These are phyloP conservation scores for Hoplodrina blanda DNA, from an alignment of 2,888 invertebrate genomes.

Conservation along the genomic window DNA sequence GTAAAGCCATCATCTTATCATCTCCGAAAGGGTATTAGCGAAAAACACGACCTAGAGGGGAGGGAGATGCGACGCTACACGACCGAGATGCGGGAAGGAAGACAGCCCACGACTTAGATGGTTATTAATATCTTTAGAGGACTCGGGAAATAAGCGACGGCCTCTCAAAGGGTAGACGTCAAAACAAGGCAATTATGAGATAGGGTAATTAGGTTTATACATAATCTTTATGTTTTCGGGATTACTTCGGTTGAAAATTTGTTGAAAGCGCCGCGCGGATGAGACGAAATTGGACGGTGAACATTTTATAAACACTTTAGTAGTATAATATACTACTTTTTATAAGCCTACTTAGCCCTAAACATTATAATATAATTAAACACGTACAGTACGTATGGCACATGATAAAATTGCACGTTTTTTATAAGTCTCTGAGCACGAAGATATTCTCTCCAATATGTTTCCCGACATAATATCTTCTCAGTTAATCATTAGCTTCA, in stretches of 20 bases:
- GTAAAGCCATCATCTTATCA: slow-evolving; percentile 90
- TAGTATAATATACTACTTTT: neutral
- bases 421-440: neutral
- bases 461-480: slow-evolving; percentile 37
- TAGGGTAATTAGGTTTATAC: slow-evolving; percentile 88
- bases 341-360: neutral
- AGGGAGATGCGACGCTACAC: slow-evolving; percentile 66
- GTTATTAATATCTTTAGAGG: slow-evolving; percentile 89
- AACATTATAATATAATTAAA: neutral
- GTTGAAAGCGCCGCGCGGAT: slow-evolving; percentile 42
- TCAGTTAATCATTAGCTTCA: slow-evolving; percentile 52
- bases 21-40: slow-evolving; percentile 87
- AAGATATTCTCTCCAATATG: slow-evolving; percentile 27
- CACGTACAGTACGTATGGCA: too few relatives aligned
- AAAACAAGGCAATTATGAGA: slow-evolving; percentile 89
- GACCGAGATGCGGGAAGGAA: slow-evolving; percentile 78
- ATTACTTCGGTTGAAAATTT: slow-evolving; percentile 66
- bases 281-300: slow-evolving; percentile 19
- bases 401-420: neutral
- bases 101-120: slow-evolving; percentile 85
- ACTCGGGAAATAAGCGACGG: slow-evolving; percentile 85
- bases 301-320: slow-evolving; percentile 13
- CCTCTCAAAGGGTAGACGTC: slow-evolving; percentile 88
- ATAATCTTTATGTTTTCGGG: slow-evolving; percentile 81
- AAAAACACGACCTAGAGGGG: slow-evolving; percentile 82